phyloP scores from a whole-genome alignment of 92 coral and sea anemone species.

The Heteractis magnifica region DNA sequence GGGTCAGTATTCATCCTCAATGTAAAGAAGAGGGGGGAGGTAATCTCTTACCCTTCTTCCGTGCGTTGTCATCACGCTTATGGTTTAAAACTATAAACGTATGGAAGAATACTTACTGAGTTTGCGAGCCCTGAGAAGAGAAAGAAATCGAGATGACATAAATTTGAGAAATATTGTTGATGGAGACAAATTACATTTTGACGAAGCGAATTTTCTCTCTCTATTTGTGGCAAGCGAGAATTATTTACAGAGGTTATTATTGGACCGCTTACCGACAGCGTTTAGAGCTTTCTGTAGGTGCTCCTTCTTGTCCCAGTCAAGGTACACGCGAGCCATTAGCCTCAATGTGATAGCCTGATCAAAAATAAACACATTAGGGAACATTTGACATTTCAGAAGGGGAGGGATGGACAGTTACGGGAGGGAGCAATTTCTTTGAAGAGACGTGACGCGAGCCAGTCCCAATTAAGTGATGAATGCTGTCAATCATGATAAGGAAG shows the following conservation, averaged over 20 bases:
- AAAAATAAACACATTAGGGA: not conserved
- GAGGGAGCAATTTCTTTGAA: no score
- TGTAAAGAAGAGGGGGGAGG: not conserved
- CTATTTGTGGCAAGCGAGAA: not conserved
- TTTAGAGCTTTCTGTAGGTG: slow-evolving; percentile 91
- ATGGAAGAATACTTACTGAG: slow-evolving; percentile 68
- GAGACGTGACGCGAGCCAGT: no score
- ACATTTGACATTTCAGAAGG: not conserved
- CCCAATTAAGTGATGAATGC: not conserved
- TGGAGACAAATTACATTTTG: not conserved
- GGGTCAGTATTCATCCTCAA: not conserved
- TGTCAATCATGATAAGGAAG: no score
- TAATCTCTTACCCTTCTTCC: not conserved
- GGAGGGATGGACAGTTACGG: no score
- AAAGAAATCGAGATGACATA: slow-evolving; percentile 3
- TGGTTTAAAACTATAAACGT: not conserved
- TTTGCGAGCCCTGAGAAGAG: slow-evolving; percentile 85
- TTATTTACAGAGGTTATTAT: not conserved
- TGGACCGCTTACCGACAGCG: slow-evolving; percentile 85
- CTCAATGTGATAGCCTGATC: slow-evolving; percentile 82
- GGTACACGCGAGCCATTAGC: slow-evolving; percentile 91
- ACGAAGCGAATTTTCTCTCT: not conserved
- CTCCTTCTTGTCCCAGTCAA: slow-evolving; percentile 83
- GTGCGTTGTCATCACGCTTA: not conserved
- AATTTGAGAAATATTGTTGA: not conserved